Conservation (phyloP, 2,797 vertebrate genomes). For the Alosa sapidissima region DNA sequence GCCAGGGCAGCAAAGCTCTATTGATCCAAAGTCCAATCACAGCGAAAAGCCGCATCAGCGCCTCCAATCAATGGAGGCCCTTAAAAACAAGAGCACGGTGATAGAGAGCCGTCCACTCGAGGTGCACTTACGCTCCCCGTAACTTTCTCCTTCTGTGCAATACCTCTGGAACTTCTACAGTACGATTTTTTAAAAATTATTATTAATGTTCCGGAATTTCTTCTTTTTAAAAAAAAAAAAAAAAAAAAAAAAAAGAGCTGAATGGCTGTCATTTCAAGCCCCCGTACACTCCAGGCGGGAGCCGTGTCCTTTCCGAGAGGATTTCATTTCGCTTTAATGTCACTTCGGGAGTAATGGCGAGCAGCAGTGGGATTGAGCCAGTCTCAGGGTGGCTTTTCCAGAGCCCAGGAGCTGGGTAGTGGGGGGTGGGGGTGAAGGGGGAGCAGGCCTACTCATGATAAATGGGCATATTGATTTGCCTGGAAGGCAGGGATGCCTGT, state of each 20-base stretch:
- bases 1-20: conserved; percentile 56
- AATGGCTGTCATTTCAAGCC: neutral
- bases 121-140: neutral
- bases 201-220: neutral
- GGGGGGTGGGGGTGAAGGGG: neutral
- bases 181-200: neutral
- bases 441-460: conserved; percentile 28
- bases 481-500: conserved; percentile 34
- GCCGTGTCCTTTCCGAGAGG: conserved; percentile 10
- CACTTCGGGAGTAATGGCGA: conserved; percentile 32
- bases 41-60: conserved; percentile 66
- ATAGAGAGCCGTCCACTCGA: neutral
- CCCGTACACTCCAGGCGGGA: conserved; percentile 21
- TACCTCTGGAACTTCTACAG: neutral
- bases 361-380: conserved; percentile 29
- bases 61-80: conserved; percentile 60
- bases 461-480: conserved; percentile 46
- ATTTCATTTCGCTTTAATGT: conserved; percentile 27
- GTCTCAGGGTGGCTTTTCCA: conserved; percentile 36
- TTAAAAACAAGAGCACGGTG: neutral
- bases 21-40: conserved; percentile 67
- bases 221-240: neutral
- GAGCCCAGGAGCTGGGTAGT: neutral
- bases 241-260: no score
- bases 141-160: neutral